Conservation (phyloP, 2,797 vertebrate genomes). For the Acrossocheilus wenchowensis region DNA sequence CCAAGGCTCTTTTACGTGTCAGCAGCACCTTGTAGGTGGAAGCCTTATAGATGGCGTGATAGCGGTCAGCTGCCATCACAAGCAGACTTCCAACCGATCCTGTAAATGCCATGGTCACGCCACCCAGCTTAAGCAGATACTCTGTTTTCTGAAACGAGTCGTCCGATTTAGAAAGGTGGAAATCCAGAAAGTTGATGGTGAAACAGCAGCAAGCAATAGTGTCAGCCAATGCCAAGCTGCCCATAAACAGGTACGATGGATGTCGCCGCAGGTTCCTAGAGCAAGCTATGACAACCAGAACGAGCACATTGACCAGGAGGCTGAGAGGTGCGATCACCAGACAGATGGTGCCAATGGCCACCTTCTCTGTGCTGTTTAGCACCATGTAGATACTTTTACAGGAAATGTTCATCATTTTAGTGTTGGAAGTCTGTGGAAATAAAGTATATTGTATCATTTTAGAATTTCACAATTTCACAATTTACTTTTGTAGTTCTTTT, state of each 20-base stretch:
- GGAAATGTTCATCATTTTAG: not conserved
- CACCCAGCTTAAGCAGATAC: conserved; percentile 90
- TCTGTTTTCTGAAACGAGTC: conserved; percentile 59
- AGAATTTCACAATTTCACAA: not conserved
- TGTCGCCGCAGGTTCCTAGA: conserved; percentile 77
- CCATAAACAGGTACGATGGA: conserved; percentile 90
- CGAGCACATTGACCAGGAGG: conserved; percentile 83
- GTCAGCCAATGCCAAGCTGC: conserved; percentile 90
- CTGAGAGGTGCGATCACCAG: conserved; percentile 82
- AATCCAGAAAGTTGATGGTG: conserved; percentile 84
- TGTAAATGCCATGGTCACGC: conserved; percentile 87
- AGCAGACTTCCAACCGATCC: conserved; percentile 91
- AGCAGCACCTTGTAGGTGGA: conserved; percentile 84
- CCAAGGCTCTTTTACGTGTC: conserved; percentile 80
- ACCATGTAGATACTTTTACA: conserved; percentile 81
- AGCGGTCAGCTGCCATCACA: conserved; percentile 91
- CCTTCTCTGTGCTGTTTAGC: conserved; percentile 74
- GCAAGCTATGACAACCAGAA: conserved; percentile 82
- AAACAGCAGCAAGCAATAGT: conserved; percentile 88
- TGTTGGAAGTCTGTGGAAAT: not conserved
- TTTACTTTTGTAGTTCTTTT: not conserved
- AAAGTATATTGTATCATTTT: not conserved
- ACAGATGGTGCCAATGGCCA: conserved; percentile 81
- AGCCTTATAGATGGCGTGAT: conserved; percentile 86
- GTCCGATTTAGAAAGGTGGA: conserved; percentile 79